Percentiles rank a stretch among this genome's conserved stretches.
Conservation (phyloP, 2,797 vertebrate genomes). For the Nasua narica region DNA sequence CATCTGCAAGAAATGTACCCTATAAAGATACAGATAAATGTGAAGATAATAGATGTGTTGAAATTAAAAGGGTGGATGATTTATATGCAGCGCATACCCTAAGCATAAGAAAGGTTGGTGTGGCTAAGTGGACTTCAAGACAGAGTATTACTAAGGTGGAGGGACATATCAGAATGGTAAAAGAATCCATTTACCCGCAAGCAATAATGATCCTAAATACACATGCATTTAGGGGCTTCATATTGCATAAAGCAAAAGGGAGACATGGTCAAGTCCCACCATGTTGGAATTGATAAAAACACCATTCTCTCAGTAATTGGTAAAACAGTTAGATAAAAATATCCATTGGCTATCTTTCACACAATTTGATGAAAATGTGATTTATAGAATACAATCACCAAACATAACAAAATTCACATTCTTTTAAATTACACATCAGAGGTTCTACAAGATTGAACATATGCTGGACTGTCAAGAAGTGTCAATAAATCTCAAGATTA, state of each 20-base stretch:
- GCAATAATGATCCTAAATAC: neutral
- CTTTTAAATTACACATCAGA: neutral
- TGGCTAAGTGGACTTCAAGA: neutral
- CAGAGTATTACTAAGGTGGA: neutral
- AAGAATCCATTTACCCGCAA: neutral
- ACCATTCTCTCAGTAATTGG: neutral
- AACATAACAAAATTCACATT: neutral
- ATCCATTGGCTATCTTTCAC: neutral
- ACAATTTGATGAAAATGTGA: neutral
- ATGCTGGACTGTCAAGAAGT: neutral
- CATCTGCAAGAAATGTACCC: neutral
- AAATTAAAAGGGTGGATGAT: neutral
- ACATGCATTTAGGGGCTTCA: neutral
- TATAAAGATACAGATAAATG: neutral
- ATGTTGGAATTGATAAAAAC: neutral
- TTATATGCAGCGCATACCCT: neutral
- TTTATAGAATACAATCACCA: neutral
- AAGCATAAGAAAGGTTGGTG: neutral
- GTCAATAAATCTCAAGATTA: neutral
- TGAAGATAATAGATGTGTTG: neutral
- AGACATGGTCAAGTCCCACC: neutral
- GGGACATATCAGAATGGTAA: neutral
- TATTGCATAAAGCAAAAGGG: neutral
- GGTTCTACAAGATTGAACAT: neutral
- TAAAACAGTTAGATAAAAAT: neutral